Evolutionary conservation across 2,888 invertebrate species (phyloP).

Genomic region (Euphydryas editha): DNA sequence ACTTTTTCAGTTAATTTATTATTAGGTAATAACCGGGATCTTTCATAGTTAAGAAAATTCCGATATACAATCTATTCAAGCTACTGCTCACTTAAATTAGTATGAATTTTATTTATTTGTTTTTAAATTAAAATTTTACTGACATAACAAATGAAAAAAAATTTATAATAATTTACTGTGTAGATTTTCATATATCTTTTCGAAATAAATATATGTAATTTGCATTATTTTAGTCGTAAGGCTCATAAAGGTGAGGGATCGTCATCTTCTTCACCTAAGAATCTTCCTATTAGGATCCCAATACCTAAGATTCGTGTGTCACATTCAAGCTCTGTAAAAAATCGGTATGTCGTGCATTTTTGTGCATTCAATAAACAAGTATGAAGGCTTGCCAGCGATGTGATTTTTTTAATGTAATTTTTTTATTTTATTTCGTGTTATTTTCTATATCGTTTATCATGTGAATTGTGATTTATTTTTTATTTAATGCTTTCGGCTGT

Average conservation of each 20-base stretch:
- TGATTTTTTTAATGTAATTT: background rate
- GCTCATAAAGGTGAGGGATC: background rate
- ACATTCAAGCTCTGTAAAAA: background rate
- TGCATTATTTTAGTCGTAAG: conserved; percentile 2
- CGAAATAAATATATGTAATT: background rate
- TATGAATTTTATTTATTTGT: too few relatives aligned
- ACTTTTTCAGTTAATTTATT: too few relatives aligned
- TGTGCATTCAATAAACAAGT: background rate
- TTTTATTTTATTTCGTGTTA: background rate
- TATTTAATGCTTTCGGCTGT: background rate
- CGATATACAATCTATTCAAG: too few relatives aligned
- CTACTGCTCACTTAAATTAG: too few relatives aligned
- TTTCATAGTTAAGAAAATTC: too few relatives aligned
- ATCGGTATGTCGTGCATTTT: background rate
- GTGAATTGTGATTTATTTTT: background rate
- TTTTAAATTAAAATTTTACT: too few relatives aligned
- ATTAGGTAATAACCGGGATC: too few relatives aligned
- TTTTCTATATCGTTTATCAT: background rate
- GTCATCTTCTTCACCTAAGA: background rate
- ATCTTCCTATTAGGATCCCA: background rate
- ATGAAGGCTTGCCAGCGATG: background rate
- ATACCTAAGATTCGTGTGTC: background rate
- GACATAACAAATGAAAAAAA: too few relatives aligned
- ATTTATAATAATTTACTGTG: too few relatives aligned
- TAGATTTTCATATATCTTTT: too few relatives aligned